Percentiles rank a stretch among this genome's conserved stretches.
These are phyloP conservation scores for Megalops cyprinoides DNA, from an alignment of 2,797 vertebrate genomes.

Conservation along the genomic window DNA sequence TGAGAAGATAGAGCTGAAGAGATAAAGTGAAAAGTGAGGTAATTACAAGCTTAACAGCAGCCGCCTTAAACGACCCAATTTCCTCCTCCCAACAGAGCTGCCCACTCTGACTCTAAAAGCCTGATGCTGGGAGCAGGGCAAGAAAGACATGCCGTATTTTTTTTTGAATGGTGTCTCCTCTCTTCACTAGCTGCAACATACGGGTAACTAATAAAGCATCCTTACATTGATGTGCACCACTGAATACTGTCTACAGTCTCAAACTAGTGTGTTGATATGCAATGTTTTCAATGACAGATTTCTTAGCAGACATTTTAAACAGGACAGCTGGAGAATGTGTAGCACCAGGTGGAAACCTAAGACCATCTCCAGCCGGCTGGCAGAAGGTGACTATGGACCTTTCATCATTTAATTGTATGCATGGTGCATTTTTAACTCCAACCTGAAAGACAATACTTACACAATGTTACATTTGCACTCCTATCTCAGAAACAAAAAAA, in stretches of 20 bases:
- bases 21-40: slow-evolving; percentile 39
- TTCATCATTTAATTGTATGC: not conserved
- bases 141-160: not conserved
- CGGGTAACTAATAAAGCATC: not conserved
- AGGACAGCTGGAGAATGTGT: not conserved
- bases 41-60: slow-evolving; percentile 61
- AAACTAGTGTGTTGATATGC: not conserved
- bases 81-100: not conserved
- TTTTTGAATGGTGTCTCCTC: not conserved
- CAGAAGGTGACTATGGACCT: not conserved
- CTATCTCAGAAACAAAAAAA: not conserved
- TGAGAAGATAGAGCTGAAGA: slow-evolving; percentile 45
- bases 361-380: not conserved
- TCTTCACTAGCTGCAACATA: not conserved
- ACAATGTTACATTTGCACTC: too few species aligned
- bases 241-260: too few species aligned
- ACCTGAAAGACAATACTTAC: not conserved
- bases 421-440: not conserved
- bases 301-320: not conserved
- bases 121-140: not conserved
- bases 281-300: not conserved
- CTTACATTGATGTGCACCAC: not conserved
- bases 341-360: not conserved
- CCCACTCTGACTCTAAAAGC: not conserved
- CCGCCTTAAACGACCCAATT: not conserved